Percentiles rank a stretch among this genome's conserved stretches.
Evolutionary conservation across 2,113 vertebrate genomes (phyloP).

Genomic region (Salvelinus alpinus): DNA sequence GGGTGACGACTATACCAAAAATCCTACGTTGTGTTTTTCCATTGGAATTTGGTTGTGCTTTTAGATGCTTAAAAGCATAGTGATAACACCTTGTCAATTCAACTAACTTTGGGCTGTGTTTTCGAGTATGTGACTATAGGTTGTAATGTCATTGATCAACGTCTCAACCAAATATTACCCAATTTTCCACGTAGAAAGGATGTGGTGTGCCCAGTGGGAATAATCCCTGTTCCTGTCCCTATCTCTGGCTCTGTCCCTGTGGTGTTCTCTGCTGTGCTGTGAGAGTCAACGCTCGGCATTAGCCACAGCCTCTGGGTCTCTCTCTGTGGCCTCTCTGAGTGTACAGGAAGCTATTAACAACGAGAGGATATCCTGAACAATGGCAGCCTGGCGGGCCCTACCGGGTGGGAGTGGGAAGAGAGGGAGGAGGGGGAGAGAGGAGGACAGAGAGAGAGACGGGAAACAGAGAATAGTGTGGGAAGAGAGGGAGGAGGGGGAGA

Average conservation of each 20-base stretch:
- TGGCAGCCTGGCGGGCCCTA: constrained; percentile 62
- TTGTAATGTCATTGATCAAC: no score
- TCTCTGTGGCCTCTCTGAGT: constrained; percentile 66
- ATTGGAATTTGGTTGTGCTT: no score
- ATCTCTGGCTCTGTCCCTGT: neutral
- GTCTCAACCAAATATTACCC: no score
- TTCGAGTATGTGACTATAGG: no score
- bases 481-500: neutral
- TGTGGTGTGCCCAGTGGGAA: no score
- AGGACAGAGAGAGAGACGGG: neutral
- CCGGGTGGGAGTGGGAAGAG: constrained; percentile 4
- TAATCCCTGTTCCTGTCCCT: constrained; percentile 7
- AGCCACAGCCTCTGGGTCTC: constrained; percentile 51
- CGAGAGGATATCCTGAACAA: constrained; percentile 80
- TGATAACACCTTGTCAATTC: no score
- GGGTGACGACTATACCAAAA: no score
- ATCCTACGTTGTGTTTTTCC: no score
- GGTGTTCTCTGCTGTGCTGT: constrained; percentile 12
- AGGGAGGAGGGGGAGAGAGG: neutral
- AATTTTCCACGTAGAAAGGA: no score
- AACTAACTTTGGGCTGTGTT: no score
- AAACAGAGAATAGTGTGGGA: constrained; percentile 37
- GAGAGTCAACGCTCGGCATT: constrained; percentile 29
- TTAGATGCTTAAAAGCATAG: no score
- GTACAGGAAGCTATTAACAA: constrained; percentile 82